Conservation (phyloP, 2,888 invertebrate species). For the Coelogynopora nodosa region DNA sequence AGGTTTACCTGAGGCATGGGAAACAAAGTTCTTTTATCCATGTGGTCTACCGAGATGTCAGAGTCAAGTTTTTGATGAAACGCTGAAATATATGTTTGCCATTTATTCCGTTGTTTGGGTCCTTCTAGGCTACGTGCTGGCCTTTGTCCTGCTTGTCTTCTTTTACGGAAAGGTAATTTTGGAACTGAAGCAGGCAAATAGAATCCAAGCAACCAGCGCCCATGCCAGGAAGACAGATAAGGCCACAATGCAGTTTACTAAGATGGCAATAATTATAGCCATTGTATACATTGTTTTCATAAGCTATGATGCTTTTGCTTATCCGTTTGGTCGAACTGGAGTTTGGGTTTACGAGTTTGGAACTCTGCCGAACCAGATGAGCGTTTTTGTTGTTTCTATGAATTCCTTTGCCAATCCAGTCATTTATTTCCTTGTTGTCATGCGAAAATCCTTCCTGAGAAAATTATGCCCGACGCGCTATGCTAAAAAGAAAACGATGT, state of each 20-base stretch:
- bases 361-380: constrained; percentile 35
- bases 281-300: constrained; percentile 42
- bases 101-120: constrained; percentile 38
- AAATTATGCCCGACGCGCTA: neutral
- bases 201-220: neutral
- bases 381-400: constrained; percentile 26
- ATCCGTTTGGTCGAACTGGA: constrained; percentile 35
- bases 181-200: neutral
- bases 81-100: neutral
- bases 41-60: neutral
- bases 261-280: constrained; percentile 37
- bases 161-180: constrained; percentile 29
- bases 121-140: constrained; percentile 6
- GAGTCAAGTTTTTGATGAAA: neutral
- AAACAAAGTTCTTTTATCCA: constrained; percentile 6
- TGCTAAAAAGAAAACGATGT: no score
- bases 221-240: constrained; percentile 5
- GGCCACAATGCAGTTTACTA: constrained; percentile 35
- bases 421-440: constrained; percentile 34
- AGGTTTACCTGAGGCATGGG: constrained; percentile 36
- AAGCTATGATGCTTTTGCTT: constrained; percentile 41
- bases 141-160: constrained; percentile 2
- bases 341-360: constrained; percentile 31
- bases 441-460: constrained; percentile 8
- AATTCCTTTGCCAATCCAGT: constrained; percentile 41